Percentiles rank a stretch among this genome's conserved stretches.
Evolutionary conservation across 2,113 vertebrate species (phyloP).

Genomic region (Brienomyrus longianalis): DNA sequence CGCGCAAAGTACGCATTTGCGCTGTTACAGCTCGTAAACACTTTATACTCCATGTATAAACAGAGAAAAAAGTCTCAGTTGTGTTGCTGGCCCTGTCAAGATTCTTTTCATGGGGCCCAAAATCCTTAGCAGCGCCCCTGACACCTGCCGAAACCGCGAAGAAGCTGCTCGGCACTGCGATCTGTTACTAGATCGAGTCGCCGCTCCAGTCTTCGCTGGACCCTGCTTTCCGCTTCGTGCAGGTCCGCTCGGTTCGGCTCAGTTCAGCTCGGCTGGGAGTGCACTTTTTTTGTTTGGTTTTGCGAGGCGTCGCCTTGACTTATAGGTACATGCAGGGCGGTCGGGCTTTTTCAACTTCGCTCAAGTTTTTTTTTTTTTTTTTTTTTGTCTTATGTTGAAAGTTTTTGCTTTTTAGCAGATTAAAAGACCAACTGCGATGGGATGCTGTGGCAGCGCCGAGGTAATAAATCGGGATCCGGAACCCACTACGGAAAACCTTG

Average conservation of each 20-base stretch:
- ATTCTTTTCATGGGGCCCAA: too few species aligned
- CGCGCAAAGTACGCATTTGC: neutral
- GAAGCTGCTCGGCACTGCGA: constrained; percentile 61
- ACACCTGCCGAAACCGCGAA: constrained; percentile 58
- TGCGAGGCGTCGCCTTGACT: constrained; percentile 8
- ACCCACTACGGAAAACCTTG: neutral
- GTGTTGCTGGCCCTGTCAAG: too few species aligned
- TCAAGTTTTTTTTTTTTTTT: constrained; percentile 48
- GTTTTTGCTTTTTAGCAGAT: constrained; percentile 39
- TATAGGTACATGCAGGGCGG: constrained; percentile 38
- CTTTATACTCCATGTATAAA: neutral
- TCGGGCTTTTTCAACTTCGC: constrained; percentile 38
- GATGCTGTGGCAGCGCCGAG: constrained; percentile 39
- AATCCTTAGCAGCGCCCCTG: too few species aligned
- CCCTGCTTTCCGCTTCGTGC: neutral
- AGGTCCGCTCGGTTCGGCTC: neutral
- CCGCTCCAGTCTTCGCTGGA: constrained; percentile 20
- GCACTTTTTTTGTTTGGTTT: neutral
- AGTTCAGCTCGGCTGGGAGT: neutral
- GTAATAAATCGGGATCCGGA: constrained; percentile 19
- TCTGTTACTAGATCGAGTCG: constrained; percentile 47
- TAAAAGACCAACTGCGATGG: constrained; percentile 35
- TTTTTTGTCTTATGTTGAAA: constrained; percentile 44
- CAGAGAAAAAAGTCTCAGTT: too few species aligned
- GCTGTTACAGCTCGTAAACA: neutral